Base-by-base conservation (phyloP, 2,113 vertebrate species). In the Motacilla tschutschensis region DNA sequence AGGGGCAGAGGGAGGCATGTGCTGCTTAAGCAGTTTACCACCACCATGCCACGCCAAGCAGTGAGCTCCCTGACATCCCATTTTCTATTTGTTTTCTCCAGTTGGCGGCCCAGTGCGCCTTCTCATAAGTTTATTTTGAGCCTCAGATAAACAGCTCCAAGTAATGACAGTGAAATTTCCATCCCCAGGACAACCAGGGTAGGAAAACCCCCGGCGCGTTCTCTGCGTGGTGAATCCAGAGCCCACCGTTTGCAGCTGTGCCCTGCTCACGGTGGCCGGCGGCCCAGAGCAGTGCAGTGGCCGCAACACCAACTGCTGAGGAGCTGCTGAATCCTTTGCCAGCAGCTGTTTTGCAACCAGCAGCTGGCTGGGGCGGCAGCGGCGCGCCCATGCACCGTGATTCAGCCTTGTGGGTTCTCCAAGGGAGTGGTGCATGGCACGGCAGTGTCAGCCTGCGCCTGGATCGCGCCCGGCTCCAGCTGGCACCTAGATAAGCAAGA, bases 191-290 rank as follows among this genome's bases (percentile, higher is more conserved):
- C 36, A 69, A 9, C 3, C 0, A 6, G 33, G 12, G 25, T 55
- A 41, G 54, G 33, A 64, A 9, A 28, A 25, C 1, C 12, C 19
- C 9, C 2, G 0, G 9, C 29, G 24, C 9, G 0, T 24, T 71
- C 7, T 38, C 33, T 9, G 31, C n/a, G 3, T 1, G 11, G 21
- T 0, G 5, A 47, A 24, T 19, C 65, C 0, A 0, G 36, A 77
- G 26, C 18, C 21, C 28, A 2, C 21, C 0, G 0, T 1, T 7
- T 8, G 31, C 2, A 5, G 17, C 4, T 1, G 5, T 11, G 11
- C 31, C 50, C 20, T 0, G 3, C 41, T 2, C 1, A 2, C 0
- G 1, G 19, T 24, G 40, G n/a, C 24, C 4, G 0, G 36, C 11
- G 33, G 31, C 38, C 35, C 6, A 14, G 40, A 1, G 2, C 3